These are phyloP conservation scores for Acrocephalus kingi DNA, from an alignment of 2,113 vertebrate genomes.

Conservation along the genomic window DNA sequence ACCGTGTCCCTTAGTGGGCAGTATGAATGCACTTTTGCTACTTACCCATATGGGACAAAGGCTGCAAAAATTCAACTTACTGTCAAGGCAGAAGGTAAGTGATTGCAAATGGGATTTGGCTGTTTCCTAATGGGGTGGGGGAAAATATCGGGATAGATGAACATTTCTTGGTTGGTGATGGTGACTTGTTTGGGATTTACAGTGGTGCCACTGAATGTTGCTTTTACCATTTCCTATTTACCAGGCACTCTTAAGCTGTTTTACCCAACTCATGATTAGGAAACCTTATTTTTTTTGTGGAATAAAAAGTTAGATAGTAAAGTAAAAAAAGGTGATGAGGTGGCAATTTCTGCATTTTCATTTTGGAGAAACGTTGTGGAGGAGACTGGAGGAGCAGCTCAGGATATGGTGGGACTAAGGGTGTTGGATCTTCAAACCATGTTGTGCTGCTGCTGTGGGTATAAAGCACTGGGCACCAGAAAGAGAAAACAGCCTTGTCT, in stretches of 20 bases:
- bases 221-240: neutral
- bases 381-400: neutral
- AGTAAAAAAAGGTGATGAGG: neutral
- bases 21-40: slow-evolving; percentile 63
- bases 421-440: neutral
- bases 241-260: neutral
- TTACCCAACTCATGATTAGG: neutral
- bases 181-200: neutral
- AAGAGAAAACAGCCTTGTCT: neutral
- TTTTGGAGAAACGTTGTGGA: neutral
- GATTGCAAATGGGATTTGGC: neutral
- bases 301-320: neutral
- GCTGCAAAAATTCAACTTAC: slow-evolving; percentile 25
- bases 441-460: neutral
- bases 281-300: neutral
- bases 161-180: neutral
- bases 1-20: neutral
- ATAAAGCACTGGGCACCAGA: neutral
- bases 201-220: neutral
- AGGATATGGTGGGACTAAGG: neutral
- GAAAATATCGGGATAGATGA: neutral
- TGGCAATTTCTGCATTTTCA: neutral
- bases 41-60: slow-evolving; percentile 54
- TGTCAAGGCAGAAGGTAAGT: slow-evolving; percentile 60
- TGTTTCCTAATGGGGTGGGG: neutral